These are phyloP conservation scores for Pristionchus fissidentatus DNA, from an alignment of 2,888 invertebrate species.

Conservation along the genomic window DNA sequence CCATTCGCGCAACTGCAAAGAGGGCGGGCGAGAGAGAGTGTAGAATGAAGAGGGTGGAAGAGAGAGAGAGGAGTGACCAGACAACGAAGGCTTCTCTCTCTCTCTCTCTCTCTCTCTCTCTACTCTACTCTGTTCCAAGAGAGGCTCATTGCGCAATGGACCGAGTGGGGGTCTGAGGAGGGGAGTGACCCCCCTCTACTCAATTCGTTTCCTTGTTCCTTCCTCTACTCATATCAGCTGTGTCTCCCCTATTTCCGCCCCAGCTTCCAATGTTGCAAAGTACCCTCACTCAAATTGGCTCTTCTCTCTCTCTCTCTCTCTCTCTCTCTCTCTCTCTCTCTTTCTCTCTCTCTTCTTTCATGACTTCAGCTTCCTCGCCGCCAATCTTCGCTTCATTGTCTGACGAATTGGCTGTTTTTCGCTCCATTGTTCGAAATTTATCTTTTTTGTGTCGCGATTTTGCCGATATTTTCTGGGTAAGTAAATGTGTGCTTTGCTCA, in stretches of 20 bases:
- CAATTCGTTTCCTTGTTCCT: too few relatives aligned
- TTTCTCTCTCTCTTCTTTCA: not conserved
- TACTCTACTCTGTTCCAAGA: constrained; percentile 29
- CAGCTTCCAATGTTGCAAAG: not conserved
- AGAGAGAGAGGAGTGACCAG: too few relatives aligned
- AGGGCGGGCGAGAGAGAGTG: not conserved
- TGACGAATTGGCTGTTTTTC: not conserved
- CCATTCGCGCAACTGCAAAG: constrained; percentile 10
- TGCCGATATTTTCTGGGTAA: not conserved
- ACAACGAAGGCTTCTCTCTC: not conserved
- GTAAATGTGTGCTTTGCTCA: not conserved
- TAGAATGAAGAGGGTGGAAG: not conserved
- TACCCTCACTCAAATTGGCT: not conserved
- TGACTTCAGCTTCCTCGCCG: too few relatives aligned
- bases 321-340: not conserved
- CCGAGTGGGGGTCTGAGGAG: constrained; percentile 10
- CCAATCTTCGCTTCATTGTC: constrained; percentile 30
- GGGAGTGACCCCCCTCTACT: constrained; percentile 6
- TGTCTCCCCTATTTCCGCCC: not conserved
- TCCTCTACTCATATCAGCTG: not conserved
- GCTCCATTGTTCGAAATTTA: constrained; percentile 28
- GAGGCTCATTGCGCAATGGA: constrained; percentile 39
- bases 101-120: not conserved
- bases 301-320: not conserved
- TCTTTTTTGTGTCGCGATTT: not conserved